These are phyloP conservation scores for Metopolophium dirhodum DNA, from an alignment of 1,140 invertebrate genomes.

Conservation along the genomic window DNA sequence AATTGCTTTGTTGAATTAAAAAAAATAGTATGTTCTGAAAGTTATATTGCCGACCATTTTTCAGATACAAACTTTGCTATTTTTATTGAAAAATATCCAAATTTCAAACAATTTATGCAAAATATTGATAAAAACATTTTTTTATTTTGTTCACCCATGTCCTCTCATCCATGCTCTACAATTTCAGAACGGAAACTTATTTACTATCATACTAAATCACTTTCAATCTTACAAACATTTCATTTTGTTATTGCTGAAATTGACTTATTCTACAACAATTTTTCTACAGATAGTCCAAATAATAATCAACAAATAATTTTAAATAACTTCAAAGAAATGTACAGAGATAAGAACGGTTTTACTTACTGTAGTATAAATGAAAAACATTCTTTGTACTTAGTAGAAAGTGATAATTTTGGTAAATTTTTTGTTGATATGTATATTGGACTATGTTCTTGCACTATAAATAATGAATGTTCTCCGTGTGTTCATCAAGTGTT, in stretches of 20 bases:
- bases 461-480: background rate
- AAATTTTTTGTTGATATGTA: slow-evolving; percentile 30
- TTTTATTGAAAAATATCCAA: slow-evolving; percentile 19
- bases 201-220: slow-evolving; percentile 20
- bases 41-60: background rate
- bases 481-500: background rate
- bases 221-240: slow-evolving; percentile 10
- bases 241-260: slow-evolving; percentile 26
- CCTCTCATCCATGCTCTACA: background rate
- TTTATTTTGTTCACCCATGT: background rate
- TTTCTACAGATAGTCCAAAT: background rate
- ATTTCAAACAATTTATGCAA: slow-evolving; percentile 18
- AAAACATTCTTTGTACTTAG: background rate
- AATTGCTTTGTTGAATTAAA: slow-evolving; percentile 29
- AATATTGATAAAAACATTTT: background rate
- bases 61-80: background rate
- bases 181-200: slow-evolving; percentile 35
- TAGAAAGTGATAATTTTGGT: background rate
- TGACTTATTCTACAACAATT: background rate
- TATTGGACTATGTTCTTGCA: slow-evolving; percentile 29
- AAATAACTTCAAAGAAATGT: background rate
- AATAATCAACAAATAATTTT: slow-evolving; percentile 21
- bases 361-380: background rate
- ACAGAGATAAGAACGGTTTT: background rate
- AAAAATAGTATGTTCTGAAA: background rate